Conservation (phyloP, 1,140 invertebrate genomes). For the Megalonaias nervosa region DNA sequence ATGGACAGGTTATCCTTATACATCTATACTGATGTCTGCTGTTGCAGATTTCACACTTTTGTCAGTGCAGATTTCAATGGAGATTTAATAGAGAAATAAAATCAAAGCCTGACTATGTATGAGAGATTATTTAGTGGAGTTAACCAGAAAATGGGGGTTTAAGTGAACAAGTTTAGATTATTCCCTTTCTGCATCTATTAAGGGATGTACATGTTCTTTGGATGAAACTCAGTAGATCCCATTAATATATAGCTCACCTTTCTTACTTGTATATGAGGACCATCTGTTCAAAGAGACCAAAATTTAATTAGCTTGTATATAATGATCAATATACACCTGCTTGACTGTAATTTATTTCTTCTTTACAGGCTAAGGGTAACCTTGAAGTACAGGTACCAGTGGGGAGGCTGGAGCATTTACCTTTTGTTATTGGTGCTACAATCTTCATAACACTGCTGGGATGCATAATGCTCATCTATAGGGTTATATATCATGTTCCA, state of each 20-base stretch:
- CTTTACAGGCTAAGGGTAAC: conserved; percentile 7
- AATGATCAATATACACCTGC: not conserved
- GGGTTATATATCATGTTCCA: not conserved
- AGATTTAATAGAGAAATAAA: too few species aligned
- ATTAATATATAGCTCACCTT: not conserved
- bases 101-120: too few species aligned
- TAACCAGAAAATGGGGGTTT: too few species aligned
- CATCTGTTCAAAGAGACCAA: not conserved
- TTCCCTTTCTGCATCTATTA: too few species aligned
- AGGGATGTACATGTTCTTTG: not conserved
- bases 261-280: not conserved
- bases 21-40: too few species aligned
- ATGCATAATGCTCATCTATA: conserved; percentile 8
- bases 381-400: conserved; percentile 13
- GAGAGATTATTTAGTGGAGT: too few species aligned
- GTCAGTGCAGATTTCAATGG: too few species aligned
- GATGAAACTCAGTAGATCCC: not conserved
- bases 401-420: conserved; percentile 14
- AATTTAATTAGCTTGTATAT: not conserved
- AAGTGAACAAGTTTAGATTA: too few species aligned
- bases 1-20: too few species aligned
- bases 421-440: conserved; percentile 8
- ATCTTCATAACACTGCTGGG: conserved; percentile 6
- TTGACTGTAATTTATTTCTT: not conserved
- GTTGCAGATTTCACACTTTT: too few species aligned